phyloP scores from a whole-genome alignment of 2,113 vertebrate genomes.

The Hippopotamus amphibius region DNA sequence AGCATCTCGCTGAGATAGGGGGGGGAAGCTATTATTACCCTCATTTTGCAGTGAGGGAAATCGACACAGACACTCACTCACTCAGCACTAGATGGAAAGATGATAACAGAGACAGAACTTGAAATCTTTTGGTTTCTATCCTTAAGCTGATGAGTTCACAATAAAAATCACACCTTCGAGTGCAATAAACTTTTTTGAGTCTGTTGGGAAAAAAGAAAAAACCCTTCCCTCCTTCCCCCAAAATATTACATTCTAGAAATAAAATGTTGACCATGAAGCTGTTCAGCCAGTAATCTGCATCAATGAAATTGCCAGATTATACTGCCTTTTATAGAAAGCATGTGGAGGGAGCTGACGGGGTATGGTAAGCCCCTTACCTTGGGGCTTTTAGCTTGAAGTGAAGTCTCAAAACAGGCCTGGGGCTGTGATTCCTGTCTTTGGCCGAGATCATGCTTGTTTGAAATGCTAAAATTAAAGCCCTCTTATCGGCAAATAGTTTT shows the following conservation, averaged over 20 bases:
- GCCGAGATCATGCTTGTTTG: neutral
- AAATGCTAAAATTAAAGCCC: neutral
- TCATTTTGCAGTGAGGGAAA: constrained; percentile 40
- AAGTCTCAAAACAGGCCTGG: neutral
- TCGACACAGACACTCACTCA: neutral
- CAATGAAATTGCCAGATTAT: neutral
- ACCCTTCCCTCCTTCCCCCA: neutral
- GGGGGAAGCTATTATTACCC: constrained; percentile 59
- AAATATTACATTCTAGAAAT: neutral
- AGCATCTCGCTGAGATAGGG: constrained; percentile 26
- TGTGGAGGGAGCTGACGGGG: neutral
- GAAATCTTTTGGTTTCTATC: neutral
- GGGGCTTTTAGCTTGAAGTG: neutral
- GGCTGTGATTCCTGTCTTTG: neutral
- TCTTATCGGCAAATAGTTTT: neutral
- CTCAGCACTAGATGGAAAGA: neutral
- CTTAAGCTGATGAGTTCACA: neutral
- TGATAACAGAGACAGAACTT: constrained; percentile 13
- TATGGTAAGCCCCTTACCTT: accelerated
- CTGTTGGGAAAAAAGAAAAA: neutral
- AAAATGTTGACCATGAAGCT: neutral
- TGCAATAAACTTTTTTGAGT: neutral
- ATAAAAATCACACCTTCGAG: neutral
- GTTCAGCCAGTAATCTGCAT: neutral
- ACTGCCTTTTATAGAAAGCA: neutral